Percentiles rank a stretch among this genome's conserved stretches.
Conservation (phyloP, 2,113 vertebrate species). For the Muntiacus muntjak region DNA sequence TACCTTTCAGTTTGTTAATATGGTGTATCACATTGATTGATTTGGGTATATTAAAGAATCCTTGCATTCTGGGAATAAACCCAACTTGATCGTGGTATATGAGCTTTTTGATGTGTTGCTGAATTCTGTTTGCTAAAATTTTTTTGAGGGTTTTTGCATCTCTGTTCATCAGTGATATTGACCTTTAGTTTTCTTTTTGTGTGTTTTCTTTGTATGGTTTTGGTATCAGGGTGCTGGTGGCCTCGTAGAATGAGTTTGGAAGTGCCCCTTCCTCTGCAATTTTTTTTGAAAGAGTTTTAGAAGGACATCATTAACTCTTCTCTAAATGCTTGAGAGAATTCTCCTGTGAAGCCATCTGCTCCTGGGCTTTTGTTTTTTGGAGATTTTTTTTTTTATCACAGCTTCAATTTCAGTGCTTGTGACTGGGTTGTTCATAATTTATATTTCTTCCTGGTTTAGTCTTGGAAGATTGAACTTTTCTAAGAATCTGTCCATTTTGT, state of each 20-base stretch:
- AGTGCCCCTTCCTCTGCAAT: neutral
- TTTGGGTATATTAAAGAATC: neutral
- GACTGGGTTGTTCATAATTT: neutral
- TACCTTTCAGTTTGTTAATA: neutral
- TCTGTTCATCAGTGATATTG: neutral
- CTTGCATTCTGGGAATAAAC: neutral
- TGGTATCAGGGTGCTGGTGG: neutral
- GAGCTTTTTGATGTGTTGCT: neutral
- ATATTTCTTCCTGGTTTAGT: neutral
- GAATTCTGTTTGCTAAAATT: neutral
- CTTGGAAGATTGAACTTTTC: neutral
- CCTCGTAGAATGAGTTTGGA: neutral
- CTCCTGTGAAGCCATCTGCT: neutral
- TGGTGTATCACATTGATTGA: neutral
- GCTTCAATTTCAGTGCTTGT: neutral
- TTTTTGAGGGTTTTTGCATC: neutral
- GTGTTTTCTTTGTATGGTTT: neutral
- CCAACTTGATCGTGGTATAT: neutral
- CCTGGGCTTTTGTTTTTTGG: neutral
- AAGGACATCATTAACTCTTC: neutral
- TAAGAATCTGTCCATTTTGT: neutral
- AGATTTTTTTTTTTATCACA: neutral
- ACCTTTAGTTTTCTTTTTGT: neutral
- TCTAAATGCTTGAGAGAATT: neutral
- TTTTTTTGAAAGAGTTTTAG: neutral